Conservation (phyloP, 2,888 invertebrate species). For the Zaprionus bogoriensis region DNA sequence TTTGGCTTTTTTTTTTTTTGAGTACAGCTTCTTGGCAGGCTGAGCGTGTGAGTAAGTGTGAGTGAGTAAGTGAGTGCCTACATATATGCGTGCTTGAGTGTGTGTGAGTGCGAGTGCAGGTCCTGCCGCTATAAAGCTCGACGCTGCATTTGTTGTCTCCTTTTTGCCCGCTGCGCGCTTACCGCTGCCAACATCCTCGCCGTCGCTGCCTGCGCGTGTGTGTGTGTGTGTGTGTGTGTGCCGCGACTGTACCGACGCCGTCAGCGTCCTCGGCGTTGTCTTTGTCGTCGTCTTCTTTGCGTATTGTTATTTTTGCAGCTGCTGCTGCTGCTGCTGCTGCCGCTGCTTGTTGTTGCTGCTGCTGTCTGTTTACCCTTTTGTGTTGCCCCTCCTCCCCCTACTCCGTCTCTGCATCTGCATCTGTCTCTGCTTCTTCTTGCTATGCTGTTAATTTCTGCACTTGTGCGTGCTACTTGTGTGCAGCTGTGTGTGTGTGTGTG, state of each 20-base stretch:
- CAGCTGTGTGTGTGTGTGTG: neutral
- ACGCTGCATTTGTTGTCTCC: slow-evolving; percentile 39
- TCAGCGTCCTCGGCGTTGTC: slow-evolving; percentile 42
- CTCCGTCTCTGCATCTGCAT: neutral
- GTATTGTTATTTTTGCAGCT: slow-evolving; percentile 58
- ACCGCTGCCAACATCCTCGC: neutral
- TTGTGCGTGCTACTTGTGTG: slow-evolving; percentile 29
- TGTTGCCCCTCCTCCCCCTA: neutral
- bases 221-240: slow-evolving; percentile 13
- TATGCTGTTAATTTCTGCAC: slow-evolving; percentile 18
- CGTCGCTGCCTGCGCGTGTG: neutral
- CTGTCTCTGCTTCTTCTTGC: neutral
- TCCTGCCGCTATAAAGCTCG: slow-evolving; percentile 52
- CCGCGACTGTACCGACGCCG: slow-evolving; percentile 47
- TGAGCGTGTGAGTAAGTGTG: slow-evolving; percentile 21
- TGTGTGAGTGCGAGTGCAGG: slow-evolving; percentile 29
- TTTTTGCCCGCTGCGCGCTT: slow-evolving; percentile 8
- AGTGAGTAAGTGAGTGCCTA: neutral
- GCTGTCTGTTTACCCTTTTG: slow-evolving; percentile 17
- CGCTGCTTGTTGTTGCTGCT: neutral
- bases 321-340: slow-evolving; percentile 31
- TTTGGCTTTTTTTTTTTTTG: slow-evolving; percentile 48
- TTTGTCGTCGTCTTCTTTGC: slow-evolving; percentile 44
- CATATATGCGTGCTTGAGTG: slow-evolving; percentile 14
- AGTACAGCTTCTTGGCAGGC: slow-evolving; percentile 32